These are phyloP conservation scores for Pygmarrhopalites habei DNA, from an alignment of 1,140 invertebrate species.

Conservation along the genomic window DNA sequence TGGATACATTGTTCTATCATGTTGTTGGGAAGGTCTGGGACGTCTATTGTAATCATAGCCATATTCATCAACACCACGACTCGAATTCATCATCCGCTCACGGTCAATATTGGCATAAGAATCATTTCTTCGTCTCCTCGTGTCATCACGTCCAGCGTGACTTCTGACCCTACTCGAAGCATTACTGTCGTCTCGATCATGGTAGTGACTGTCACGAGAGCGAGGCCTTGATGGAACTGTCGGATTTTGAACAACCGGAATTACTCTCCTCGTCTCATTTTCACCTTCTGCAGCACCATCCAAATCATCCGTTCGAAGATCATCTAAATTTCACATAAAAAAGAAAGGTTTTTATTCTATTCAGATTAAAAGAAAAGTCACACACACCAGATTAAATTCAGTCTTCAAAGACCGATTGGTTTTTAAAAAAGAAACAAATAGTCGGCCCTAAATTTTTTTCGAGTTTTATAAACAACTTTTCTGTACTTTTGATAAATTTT, in stretches of 20 bases:
- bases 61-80: neutral
- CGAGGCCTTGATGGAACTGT: slow-evolving; percentile 17
- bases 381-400: no score
- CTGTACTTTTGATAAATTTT: no score
- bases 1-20: no score
- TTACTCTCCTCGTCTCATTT: slow-evolving; percentile 1
- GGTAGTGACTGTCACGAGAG: slow-evolving; percentile 19
- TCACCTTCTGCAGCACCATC: slow-evolving; percentile 14
- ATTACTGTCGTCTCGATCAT: slow-evolving; percentile 4
- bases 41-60: neutral
- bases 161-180: neutral
- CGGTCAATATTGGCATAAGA: slow-evolving; percentile 12
- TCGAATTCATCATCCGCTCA: neutral
- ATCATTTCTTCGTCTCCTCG: slow-evolving; percentile 7
- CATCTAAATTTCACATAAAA: no score
- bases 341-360: no score
- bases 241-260: neutral
- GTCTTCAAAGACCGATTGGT: no score
- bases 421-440: no score
- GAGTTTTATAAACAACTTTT: no score
- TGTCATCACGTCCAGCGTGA: neutral
- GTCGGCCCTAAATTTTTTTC: no score
- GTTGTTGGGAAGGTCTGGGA: neutral
- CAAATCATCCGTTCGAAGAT: slow-evolving; percentile 11
- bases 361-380: no score